phyloP scores from a whole-genome alignment of 2,888 invertebrate species.

The Drosophila tripunctata region DNA sequence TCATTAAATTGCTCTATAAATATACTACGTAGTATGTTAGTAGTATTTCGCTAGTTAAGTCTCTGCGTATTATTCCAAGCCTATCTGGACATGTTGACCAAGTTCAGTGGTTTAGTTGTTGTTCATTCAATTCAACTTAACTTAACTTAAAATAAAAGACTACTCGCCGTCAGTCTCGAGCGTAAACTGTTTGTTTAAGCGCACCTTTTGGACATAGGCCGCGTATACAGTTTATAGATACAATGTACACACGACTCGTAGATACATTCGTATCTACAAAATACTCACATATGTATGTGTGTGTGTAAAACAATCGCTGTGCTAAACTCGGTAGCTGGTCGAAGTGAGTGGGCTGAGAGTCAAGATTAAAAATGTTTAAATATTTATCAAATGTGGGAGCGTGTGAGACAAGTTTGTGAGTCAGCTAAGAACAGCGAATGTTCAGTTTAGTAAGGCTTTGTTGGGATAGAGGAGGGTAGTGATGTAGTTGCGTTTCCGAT shows the following conservation, averaged over 20 bases:
- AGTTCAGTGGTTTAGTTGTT: constrained; percentile 29
- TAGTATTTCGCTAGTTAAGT: constrained; percentile 12
- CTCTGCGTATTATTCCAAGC: constrained; percentile 8
- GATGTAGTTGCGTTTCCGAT: too few species aligned
- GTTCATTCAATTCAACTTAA: constrained; percentile 21
- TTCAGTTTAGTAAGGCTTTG: neutral
- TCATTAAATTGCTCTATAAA: constrained; percentile 28
- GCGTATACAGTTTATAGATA: constrained; percentile 18
- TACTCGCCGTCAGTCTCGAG: constrained; percentile 21
- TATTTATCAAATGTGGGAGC: constrained; percentile 78
- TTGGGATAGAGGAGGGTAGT: neutral
- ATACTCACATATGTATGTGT: neutral
- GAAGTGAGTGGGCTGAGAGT: constrained; percentile 48
- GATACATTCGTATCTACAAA: constrained; percentile 39
- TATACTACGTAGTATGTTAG: too few species aligned
- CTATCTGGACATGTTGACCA: constrained; percentile 29
- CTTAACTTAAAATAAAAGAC: neutral
- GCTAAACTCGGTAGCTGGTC: constrained; percentile 70
- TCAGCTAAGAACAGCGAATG: constrained; percentile 50
- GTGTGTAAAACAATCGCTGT: constrained; percentile 41
- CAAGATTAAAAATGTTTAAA: constrained; percentile 68
- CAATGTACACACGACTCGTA: constrained; percentile 36
- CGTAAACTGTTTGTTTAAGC: constrained; percentile 59
- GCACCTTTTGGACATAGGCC: constrained; percentile 48
- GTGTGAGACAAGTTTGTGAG: constrained; percentile 74